Conservation (phyloP, 2,888 invertebrate species). For the Megaustenia siamemsis region DNA sequence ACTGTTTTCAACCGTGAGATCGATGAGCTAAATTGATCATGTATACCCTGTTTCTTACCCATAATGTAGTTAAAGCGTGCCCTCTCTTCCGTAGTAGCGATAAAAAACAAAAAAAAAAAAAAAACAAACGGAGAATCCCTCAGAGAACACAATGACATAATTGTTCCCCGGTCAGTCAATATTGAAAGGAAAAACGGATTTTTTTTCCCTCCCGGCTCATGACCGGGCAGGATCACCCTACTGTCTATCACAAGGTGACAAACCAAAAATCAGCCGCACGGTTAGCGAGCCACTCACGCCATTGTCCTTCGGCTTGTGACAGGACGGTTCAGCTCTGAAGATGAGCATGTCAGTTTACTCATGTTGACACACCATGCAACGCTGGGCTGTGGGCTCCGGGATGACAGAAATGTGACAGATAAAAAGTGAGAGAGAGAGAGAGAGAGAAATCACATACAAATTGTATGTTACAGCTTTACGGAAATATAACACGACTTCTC, state of each 20-base stretch:
- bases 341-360: constrained; percentile 19
- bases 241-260: constrained; percentile 11
- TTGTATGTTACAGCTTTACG: too few relatives aligned
- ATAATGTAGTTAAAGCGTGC: too few relatives aligned
- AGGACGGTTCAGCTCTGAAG: background rate
- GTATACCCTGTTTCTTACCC: too few relatives aligned
- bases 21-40: too few relatives aligned
- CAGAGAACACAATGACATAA: background rate
- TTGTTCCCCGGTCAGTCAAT: background rate
- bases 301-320: background rate
- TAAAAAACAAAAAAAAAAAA: too few relatives aligned
- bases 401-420: too few relatives aligned
- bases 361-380: too few relatives aligned
- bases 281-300: background rate
- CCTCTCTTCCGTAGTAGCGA: too few relatives aligned
- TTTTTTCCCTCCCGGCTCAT: constrained; percentile 29
- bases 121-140: too few relatives aligned
- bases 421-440: background rate
- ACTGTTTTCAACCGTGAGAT: too few relatives aligned
- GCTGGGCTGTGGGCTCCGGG: too few relatives aligned
- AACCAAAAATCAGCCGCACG: background rate
- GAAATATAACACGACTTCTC: too few relatives aligned
- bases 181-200: background rate
- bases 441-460: background rate
- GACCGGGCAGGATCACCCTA: background rate